phyloP scores from a whole-genome alignment of 2,888 invertebrate species.

The Gari tellinella region DNA sequence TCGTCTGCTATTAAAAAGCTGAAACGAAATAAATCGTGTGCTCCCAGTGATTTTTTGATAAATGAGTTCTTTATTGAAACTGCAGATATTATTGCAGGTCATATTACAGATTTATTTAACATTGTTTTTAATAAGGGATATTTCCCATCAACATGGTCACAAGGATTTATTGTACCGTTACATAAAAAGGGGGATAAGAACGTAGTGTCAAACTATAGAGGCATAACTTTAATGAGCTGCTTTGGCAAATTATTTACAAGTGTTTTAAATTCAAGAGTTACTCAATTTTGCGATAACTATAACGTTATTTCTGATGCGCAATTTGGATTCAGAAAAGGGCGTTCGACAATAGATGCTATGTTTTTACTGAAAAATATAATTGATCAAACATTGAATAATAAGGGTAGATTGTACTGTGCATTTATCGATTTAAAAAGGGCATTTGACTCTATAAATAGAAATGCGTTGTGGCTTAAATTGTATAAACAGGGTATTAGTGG shows the following conservation, averaged over 20 bases:
- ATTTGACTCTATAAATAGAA: too few relatives aligned
- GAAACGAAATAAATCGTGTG: conserved; percentile 14
- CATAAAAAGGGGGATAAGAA: conserved; percentile 39
- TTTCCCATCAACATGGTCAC: conserved; percentile 27
- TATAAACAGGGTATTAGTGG: too few relatives aligned
- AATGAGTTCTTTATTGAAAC: conserved; percentile 37
- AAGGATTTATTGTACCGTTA: conserved; percentile 30
- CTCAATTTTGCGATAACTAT: conserved; percentile 8
- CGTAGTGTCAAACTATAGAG: conserved; percentile 36
- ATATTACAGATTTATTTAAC: conserved; percentile 30
- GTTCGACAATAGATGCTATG: conserved; percentile 27
- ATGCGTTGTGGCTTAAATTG: too few relatives aligned
- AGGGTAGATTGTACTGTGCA: too few relatives aligned
- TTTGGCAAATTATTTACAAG: conserved; percentile 28
- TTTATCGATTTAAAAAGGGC: too few relatives aligned
- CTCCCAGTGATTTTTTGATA: conserved; percentile 14
- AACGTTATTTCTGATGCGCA: conserved; percentile 27
- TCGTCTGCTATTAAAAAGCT: too few relatives aligned
- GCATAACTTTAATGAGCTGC: conserved; percentile 31
- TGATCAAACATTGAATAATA: too few relatives aligned
- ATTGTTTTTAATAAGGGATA: conserved; percentile 9
- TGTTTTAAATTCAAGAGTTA: conserved; percentile 23
- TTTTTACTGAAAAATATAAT: too few relatives aligned
- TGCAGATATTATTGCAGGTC: conserved; percentile 19
- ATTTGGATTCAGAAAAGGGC: conserved; percentile 32